Conservation (phyloP, 2,113 vertebrate species). For the Scophthalmus maximus region DNA sequence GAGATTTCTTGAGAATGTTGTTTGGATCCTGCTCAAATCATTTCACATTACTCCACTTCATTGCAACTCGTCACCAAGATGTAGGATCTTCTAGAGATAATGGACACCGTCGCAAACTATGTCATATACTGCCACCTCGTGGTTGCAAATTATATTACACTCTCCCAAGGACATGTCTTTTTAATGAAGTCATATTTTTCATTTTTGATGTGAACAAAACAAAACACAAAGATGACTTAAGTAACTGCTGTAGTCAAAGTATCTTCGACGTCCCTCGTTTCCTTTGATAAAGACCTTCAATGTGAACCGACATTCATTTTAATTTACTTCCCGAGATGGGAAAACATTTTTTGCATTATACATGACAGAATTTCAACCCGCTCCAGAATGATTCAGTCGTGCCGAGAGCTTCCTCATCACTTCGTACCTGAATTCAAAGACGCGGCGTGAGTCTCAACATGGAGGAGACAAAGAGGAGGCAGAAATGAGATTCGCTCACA, state of each 20-base stretch:
- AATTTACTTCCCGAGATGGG: not conserved
- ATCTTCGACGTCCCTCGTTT: not conserved
- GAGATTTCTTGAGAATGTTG: too few relatives aligned
- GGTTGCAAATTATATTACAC: constrained; percentile 6
- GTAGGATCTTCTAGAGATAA: too few relatives aligned
- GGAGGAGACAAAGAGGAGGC: constrained; percentile 27
- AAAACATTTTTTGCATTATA: constrained; percentile 39
- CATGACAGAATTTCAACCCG: constrained; percentile 8
- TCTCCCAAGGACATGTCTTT: not conserved
- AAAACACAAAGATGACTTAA: not conserved
- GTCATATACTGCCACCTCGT: constrained; percentile 48
- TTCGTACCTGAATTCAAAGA: constrained; percentile 31
- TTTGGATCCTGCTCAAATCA: too few relatives aligned
- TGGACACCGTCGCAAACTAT: not conserved
- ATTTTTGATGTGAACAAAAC: not conserved
- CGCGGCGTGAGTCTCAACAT: constrained; percentile 50
- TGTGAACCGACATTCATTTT: not conserved
- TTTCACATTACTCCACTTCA: too few relatives aligned
- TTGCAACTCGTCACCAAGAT: not conserved
- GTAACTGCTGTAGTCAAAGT: not conserved
- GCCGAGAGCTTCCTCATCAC: constrained; percentile 3
- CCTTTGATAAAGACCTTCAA: not conserved
- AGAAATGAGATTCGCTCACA: not conserved
- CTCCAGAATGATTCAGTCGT: constrained; percentile 13
- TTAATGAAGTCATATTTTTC: not conserved